Conservation (phyloP, 2,113 vertebrate species). For the Otocyon megalotis region DNA sequence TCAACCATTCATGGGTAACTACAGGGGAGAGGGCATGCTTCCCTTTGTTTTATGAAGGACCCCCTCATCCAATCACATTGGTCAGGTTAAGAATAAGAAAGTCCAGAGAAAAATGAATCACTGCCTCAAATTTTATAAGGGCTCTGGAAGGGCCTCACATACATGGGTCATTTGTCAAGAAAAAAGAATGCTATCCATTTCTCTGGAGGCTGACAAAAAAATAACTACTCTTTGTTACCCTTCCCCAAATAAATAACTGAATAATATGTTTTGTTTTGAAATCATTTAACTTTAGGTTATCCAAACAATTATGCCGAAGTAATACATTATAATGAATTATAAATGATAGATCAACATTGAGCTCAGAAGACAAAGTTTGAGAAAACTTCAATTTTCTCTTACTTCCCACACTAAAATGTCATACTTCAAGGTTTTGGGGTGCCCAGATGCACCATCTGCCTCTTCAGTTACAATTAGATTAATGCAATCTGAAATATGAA, state of each 20-base stretch:
- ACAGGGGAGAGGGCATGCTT: not conserved
- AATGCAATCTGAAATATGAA: constrained; percentile 29
- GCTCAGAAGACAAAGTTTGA: not conserved
- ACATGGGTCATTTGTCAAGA: not conserved
- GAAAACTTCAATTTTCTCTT: not conserved
- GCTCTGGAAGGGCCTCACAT: not conserved
- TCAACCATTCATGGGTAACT: not conserved
- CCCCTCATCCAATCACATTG: not conserved
- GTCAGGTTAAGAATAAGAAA: not conserved
- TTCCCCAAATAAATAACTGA: not conserved
- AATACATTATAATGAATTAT: constrained; percentile 30
- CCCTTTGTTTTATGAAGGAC: not conserved
- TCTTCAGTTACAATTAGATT: not conserved
- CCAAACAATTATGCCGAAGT: constrained; percentile 32
- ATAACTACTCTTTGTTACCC: not conserved
- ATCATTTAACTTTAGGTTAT: constrained; percentile 35
- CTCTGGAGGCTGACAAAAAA: not conserved
- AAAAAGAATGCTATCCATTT: not conserved
- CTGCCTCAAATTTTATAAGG: not conserved
- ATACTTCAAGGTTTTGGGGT: not conserved
- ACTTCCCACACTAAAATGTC: not conserved
- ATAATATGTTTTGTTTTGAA: constrained; percentile 31
- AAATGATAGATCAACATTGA: constrained; percentile 11
- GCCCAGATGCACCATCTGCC: not conserved
- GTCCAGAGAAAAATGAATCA: not conserved